Conservation (phyloP, 2,113 vertebrate species). For the Ibidorhyncha struthersii region DNA sequence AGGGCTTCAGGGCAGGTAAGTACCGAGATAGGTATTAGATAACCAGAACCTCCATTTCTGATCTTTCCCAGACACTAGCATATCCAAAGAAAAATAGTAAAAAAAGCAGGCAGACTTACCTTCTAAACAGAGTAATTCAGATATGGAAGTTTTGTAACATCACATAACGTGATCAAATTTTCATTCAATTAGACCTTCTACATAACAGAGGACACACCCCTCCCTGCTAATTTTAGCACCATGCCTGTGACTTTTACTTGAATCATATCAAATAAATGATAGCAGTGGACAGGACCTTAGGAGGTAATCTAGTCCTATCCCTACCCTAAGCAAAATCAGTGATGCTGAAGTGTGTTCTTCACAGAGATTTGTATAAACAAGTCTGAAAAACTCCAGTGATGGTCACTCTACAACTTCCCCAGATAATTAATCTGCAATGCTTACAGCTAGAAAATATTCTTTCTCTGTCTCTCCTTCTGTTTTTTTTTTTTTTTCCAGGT, state of each 20-base stretch:
- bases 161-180: not conserved
- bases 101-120: not conserved
- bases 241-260: not conserved
- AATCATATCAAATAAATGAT: not conserved
- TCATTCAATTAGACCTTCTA: not conserved
- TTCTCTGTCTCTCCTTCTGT: not conserved
- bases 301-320: not conserved
- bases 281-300: not conserved
- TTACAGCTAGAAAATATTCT: not conserved
- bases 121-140: not conserved
- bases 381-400: not conserved
- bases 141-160: not conserved
- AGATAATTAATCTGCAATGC: not conserved
- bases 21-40: constrained; percentile 70
- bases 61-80: constrained; percentile 2
- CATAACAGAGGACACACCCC: not conserved
- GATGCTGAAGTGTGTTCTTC: not conserved
- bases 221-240: not conserved
- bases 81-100: not conserved
- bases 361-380: not conserved
- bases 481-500: too few species aligned
- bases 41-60: constrained; percentile 37
- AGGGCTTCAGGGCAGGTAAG: constrained; percentile 58
- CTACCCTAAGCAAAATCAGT: not conserved
- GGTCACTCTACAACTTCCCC: not conserved